Evolutionary conservation across 2,797 vertebrate genomes (phyloP), one percentile per base, ranked within the genome.

Genomic region (Urophycis tenuis): DNA sequence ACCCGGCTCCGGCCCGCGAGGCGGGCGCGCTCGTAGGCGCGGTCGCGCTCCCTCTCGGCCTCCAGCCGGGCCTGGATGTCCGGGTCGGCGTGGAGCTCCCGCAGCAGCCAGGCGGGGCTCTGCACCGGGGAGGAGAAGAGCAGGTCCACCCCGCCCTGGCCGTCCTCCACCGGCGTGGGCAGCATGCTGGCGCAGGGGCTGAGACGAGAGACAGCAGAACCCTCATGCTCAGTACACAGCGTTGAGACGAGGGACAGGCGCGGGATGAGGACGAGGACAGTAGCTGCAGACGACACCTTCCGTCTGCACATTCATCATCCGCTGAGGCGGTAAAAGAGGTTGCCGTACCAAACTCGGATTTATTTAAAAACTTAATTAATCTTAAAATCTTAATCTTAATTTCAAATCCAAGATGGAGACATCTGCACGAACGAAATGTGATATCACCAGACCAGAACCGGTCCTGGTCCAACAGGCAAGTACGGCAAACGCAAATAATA

Each of bases 101-200:
- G 90, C 67, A 96, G 94, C 82, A 91, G 86, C 86, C 93, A 93
- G 35, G 93, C 93, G 0, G 94, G 93, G 81, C 94, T 94, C 86
- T 98, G 95, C 19, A 93, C 91, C 0, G 94, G 92, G 78, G 93
- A 95, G 77, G 93, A 95, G 90, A 98, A 99, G 72, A 99, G 93
- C 87, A 95, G 89, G 81, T 98, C 95, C 1, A 97, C 93, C 12
- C 96, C 95, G 41, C 94, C 89, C 71, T 91, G 90, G 71, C 81
- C 83, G 71, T 96, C 95, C 1, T 95, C 95, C 82, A 95, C 90
- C 0, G 95, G 96, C 0, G 95, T 96, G 78, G 96, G 96, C 67
- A 98, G 89, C 92, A 98, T 92, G 84, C 97, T 99, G 86, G 94
- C 92, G 78, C 96, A 97, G n/a, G 97, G 96, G 91, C 89, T 92